Evolutionary conservation across 2,888 invertebrate genomes (phyloP).

Genomic region (Leptura quadrifasciata): DNA sequence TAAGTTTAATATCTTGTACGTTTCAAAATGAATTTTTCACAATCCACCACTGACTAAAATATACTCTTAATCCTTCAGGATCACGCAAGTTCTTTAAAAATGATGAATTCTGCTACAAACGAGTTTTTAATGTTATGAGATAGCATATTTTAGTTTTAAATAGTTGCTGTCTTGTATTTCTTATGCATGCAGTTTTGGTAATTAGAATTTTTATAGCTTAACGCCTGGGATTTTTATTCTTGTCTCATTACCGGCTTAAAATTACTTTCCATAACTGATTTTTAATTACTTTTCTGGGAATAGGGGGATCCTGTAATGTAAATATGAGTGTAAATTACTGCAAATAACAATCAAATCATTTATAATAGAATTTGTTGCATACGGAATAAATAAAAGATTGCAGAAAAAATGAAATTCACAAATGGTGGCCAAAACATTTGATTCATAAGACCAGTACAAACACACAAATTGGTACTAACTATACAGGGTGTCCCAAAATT

Average conservation of each 20-base stretch:
- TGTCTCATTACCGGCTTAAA: conserved; percentile 13
- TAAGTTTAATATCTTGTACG: not conserved
- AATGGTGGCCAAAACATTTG: too few species aligned
- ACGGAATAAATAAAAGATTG: too few species aligned
- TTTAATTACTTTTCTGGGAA: not conserved
- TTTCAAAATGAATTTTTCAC: not conserved
- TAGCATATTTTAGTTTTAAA: conserved; percentile 30
- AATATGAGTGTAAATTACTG: not conserved
- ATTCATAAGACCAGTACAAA: too few species aligned
- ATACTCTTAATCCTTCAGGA: conserved; percentile 11
- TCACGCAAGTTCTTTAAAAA: conserved; percentile 21
- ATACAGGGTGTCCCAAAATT: too few species aligned
- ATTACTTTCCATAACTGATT: not conserved
- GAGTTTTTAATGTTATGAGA: conserved; percentile 47
- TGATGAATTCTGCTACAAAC: conserved; percentile 42
- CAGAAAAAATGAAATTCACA: too few species aligned
- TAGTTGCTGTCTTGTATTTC: conserved; percentile 26
- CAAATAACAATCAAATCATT: too few species aligned
- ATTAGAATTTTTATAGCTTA: conserved; percentile 35
- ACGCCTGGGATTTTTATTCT: not conserved
- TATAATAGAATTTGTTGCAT: too few species aligned
- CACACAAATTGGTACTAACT: too few species aligned
- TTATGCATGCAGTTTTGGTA: conserved; percentile 16
- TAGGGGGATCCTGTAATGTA: not conserved
- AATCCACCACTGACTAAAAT: not conserved